Base-by-base conservation (phyloP, 2,797 vertebrate species). In the Moxostoma hubbsi region DNA sequence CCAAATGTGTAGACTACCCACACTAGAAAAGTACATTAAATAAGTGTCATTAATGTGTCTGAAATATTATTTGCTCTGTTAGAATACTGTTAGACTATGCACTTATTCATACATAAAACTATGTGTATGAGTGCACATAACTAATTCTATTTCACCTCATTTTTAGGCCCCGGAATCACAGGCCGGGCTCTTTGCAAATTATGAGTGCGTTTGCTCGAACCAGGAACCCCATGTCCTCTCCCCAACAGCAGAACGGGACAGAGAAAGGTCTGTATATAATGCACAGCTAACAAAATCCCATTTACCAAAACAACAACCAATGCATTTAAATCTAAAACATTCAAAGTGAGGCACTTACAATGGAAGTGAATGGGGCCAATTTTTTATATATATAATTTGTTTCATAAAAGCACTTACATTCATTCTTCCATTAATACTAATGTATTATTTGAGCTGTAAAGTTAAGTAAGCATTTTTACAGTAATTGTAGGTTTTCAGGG, bases 151-250 rank as follows among this genome's bases (percentile, higher is more conserved):
- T 24, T 24, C 24, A 13, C 54, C 59, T 71, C 67, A 85, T 90
- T 11, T 87, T 18, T 46, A 99, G 98, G 98, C 98, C 97, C 83
- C 96, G 98, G 85, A 99, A 98, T 91, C 98, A 99, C 92, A 94
- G 98, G 81, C 98, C 98, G 18, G 97, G 98, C 73, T 95, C 97
- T 9, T 93, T 99, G 90, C 98, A 97, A 89, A 97, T 99, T 77
- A 98, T 99, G 96, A 98, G 97, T 1, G 97, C 98, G 81, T 99
- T 99, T 81, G 96, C 97, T 90, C 96, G 98, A 89, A 98, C 97
- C 72, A 95, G 97, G 90, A 99, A 99, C 92, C 96, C 97, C 2
- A 97, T 98, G 91, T 96, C 96, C 84, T 98, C 98, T 49, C 96
- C 97, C 0, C 93, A 94, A 15, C 97, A 97, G 88, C 96, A 97